These are phyloP conservation scores for Apistogramma diplotaenia DNA, from an alignment of 2,113 vertebrate species.

Conservation along the genomic window DNA sequence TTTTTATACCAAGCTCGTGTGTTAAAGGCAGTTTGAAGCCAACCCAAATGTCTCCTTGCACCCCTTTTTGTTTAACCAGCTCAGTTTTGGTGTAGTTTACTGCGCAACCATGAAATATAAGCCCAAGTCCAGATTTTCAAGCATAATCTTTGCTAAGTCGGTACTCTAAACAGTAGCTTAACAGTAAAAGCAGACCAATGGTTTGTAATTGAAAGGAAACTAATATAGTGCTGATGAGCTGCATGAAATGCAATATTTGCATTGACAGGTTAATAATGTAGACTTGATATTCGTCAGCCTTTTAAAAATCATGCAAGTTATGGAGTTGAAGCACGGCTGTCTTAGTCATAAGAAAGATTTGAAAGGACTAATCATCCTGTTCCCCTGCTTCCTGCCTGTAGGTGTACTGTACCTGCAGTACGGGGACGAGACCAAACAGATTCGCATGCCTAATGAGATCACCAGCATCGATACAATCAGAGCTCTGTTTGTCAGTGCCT, in stretches of 20 bases:
- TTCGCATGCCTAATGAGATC: slow-evolving; percentile 97
- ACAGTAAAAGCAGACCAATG: background rate
- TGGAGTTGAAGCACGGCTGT: background rate
- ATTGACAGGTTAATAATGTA: background rate
- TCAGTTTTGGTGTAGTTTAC: background rate
- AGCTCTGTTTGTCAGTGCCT: slow-evolving; percentile 98
- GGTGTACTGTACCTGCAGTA: slow-evolving; percentile 97
- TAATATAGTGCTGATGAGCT: background rate
- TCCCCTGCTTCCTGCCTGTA: slow-evolving; percentile 44
- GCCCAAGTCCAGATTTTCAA: background rate
- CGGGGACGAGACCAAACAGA: slow-evolving; percentile 93
- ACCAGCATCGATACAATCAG: slow-evolving; percentile 93
- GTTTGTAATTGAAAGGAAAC: background rate
- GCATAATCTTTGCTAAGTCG: background rate
- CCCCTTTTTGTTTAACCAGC: background rate
- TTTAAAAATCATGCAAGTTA: background rate
- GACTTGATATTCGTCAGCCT: background rate
- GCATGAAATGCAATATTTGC: background rate
- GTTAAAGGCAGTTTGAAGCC: background rate
- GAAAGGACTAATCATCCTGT: background rate
- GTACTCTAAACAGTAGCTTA: background rate
- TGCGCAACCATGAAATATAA: background rate
- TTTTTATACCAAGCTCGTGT: background rate
- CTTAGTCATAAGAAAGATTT: background rate
- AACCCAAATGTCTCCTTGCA: background rate